phyloP scores from a whole-genome alignment of 2,888 invertebrate genomes.

The Cheilosia scutellata region DNA sequence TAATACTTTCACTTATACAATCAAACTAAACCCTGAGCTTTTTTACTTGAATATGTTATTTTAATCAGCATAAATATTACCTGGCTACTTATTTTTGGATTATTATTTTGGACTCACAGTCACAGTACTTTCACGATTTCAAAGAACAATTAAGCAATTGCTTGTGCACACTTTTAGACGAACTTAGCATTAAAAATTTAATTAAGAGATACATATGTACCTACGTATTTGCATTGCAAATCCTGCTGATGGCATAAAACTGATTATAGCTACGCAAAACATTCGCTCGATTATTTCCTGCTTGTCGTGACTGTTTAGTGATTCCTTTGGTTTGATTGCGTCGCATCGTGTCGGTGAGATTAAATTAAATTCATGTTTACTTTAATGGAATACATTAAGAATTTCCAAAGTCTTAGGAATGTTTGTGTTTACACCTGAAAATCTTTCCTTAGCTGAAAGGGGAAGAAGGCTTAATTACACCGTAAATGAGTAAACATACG shows the following conservation, averaged over 20 bases:
- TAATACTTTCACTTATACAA: no score
- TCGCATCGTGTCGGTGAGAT: not conserved
- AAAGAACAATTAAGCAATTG: constrained; percentile 35
- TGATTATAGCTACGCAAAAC: constrained; percentile 1
- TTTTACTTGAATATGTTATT: no score
- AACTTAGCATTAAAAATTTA: constrained; percentile 29
- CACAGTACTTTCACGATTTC: not conserved
- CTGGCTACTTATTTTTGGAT: not conserved
- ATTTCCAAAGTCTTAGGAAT: constrained; percentile 15
- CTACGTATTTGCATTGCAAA: no score
- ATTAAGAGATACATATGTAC: constrained; percentile 4
- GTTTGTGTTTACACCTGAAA: constrained; percentile 43
- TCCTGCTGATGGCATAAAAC: constrained; percentile 13
- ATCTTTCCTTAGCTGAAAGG: not conserved
- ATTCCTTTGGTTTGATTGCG: constrained; percentile 17
- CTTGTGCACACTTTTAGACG: not conserved
- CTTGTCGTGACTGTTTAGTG: constrained; percentile 24
- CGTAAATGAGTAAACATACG: constrained; percentile 38
- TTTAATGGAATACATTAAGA: constrained; percentile 38
- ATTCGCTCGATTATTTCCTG: constrained; percentile 18
- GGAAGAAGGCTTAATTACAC: constrained; percentile 34
- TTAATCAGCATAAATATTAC: not conserved
- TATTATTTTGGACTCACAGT: no score
- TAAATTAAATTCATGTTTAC: constrained; percentile 40
- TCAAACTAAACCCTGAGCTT: no score